Evolutionary conservation across 2,113 vertebrate species (phyloP), one percentile per base, ranked within the genome.

Genomic region (Neolamprologus longior): DNA sequence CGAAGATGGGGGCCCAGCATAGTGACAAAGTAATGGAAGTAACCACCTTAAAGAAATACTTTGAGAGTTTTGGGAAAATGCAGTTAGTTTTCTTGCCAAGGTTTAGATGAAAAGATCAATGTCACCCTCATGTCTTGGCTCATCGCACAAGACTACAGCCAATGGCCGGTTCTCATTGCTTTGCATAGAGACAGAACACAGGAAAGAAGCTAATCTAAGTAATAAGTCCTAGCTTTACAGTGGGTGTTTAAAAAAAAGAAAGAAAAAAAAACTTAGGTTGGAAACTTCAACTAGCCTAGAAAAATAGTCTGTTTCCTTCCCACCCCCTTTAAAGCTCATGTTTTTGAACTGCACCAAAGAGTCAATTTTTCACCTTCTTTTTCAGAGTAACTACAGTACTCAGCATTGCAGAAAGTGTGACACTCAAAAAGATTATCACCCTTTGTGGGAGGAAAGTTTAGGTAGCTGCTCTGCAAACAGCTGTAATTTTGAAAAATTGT

Each of bases 41-140:
- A 37, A 33, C 86, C 79, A 83, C 80, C 80, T 80, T 31, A 68
- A 57, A 54, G 40, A 86, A 78, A 68, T 6, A 12, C 24, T 83
- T 40, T 33, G 40, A 68, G 3, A 78, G 53, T 19, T 73, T 73
- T 4, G 8, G 80, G 42, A n/a, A 81, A 83, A 53, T 47, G 37
- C 11, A 6, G 31, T 63, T 55, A 3, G 4, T 35, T 84, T 84
- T 88, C 19, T 40, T 45, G 37, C 4, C 7, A 68, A 33, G 14
- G 78, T 57, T 58, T 28, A 33, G 50, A 79, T 35, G 71, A 76
- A 76, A 47, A 82, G 42, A 80, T 80, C 52, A 87, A 66, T 33
- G 35, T 7, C 26, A 31, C 42, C 54, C 12, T 57, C 9, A 19
- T 42, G 42, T 82, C 37, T 31, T 14, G 24, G 19, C 5, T 1